Conservation (phyloP, 35 echinoderm and acorn worm species). For the Ophioderma brevispina region DNA sequence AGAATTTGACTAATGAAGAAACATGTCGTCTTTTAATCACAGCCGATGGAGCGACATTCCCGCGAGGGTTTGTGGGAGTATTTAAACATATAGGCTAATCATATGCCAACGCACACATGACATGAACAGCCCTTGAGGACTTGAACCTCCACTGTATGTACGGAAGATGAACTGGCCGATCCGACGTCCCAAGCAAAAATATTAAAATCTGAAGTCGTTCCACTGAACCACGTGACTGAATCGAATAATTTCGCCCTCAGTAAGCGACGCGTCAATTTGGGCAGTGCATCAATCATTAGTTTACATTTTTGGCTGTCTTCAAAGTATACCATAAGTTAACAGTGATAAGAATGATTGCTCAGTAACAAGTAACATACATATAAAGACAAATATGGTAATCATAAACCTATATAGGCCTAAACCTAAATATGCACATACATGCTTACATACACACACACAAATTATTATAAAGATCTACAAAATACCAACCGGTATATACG, state of each 20-base stretch:
- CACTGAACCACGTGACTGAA: no score
- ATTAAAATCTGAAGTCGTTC: not conserved
- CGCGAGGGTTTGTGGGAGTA: not conserved
- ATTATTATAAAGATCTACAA: no score
- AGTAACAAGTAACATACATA: no score
- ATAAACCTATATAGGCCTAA: no score
- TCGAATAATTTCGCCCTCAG: not conserved
- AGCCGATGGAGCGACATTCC: not conserved
- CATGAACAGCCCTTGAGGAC: not conserved
- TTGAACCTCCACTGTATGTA: not conserved
- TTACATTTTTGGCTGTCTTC: no score
- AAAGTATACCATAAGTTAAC: no score
- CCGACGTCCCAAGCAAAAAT: not conserved
- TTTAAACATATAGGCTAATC: constrained; percentile 9
- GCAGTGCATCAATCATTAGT: no score
- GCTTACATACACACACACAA: no score
- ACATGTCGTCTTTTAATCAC: not conserved
- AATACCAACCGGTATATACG: no score
- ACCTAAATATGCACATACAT: no score
- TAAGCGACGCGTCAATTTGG: not conserved
- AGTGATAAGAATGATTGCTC: no score
- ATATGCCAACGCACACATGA: not conserved
- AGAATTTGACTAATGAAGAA: not conserved
- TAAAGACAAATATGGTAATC: no score
- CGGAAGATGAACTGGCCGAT: not conserved